A percentile compares a stretch with the other conserved stretches of the same genome.
Evolutionary conservation across 1,140 invertebrate species (phyloP).

Genomic region (Megathymus violae): DNA sequence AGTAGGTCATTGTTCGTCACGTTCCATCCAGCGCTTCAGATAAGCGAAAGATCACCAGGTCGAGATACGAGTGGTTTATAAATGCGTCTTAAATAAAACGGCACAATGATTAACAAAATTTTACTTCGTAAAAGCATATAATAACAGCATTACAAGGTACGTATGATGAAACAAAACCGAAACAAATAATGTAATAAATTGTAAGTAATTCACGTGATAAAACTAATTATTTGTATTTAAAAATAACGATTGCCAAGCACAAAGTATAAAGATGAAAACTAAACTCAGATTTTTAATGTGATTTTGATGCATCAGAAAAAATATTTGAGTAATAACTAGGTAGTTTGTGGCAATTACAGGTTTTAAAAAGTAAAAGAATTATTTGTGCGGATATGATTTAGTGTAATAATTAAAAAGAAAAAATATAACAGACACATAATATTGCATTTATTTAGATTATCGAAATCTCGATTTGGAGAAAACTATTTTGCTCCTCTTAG

Average conservation of each 20-base stretch:
- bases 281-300: too few relatives aligned
- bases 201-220: slow-evolving; percentile 32
- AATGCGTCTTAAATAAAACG: slow-evolving; percentile 42
- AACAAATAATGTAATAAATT: slow-evolving; percentile 39
- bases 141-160: slow-evolving; percentile 54
- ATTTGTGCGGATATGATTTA: too few relatives aligned
- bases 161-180: slow-evolving; percentile 35
- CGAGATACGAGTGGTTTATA: slow-evolving; percentile 1
- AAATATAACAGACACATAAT: too few relatives aligned
- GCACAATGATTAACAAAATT: slow-evolving; percentile 55
- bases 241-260: slow-evolving; percentile 14
- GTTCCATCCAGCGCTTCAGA: background rate
- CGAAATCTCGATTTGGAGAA: too few relatives aligned
- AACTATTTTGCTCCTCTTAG: too few relatives aligned
- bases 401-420: too few relatives aligned
- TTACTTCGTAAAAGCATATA: slow-evolving; percentile 58
- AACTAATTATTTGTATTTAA: background rate
- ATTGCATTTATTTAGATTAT: too few relatives aligned
- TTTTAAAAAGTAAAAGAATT: too few relatives aligned
- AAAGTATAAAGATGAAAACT: slow-evolving; percentile 1
- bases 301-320: too few relatives aligned
- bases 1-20: too few relatives aligned
- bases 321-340: too few relatives aligned
- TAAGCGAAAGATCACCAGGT: background rate
- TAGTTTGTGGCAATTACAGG: too few relatives aligned